Percentiles rank a stretch among this genome's conserved stretches.
Conservation (phyloP, 2,888 invertebrate species). For the Acrobasis consociella region DNA sequence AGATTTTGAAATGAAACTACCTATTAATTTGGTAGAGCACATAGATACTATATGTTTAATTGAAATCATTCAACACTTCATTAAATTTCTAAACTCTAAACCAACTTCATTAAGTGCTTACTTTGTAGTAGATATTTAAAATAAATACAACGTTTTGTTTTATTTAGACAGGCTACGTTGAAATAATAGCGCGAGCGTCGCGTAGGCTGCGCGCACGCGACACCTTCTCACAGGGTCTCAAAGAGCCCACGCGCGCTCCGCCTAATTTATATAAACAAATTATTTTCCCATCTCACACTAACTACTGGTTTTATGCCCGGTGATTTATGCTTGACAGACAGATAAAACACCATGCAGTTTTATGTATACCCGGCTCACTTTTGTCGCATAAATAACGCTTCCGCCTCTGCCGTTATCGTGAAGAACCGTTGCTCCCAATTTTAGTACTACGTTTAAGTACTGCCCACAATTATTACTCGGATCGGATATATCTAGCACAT, state of each 20-base stretch:
- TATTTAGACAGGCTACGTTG: constrained; percentile 51
- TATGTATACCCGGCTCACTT: constrained; percentile 35
- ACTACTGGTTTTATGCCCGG: constrained; percentile 66
- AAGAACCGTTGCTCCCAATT: constrained; percentile 17
- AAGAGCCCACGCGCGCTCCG: constrained; percentile 58
- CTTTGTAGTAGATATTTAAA: constrained; percentile 27
- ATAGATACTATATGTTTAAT: background rate
- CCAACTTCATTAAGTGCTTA: background rate
- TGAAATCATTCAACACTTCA: constrained; percentile 2
- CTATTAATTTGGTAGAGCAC: no score
- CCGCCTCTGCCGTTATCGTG: constrained; percentile 24
- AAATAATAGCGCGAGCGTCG: constrained; percentile 59
- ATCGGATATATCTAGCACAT: constrained; percentile 1
- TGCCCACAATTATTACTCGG: constrained; percentile 12
- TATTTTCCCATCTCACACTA: constrained; percentile 65
- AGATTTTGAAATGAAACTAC: no score
- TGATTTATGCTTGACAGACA: constrained; percentile 49
- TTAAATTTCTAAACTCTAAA: background rate
- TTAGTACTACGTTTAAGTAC: constrained; percentile 20
- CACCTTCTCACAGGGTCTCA: constrained; percentile 55
- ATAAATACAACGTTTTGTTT: constrained; percentile 46
- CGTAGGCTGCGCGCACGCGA: constrained; percentile 71
- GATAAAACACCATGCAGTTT: constrained; percentile 36
- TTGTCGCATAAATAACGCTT: constrained; percentile 36
- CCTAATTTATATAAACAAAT: constrained; percentile 73